phyloP scores from a whole-genome alignment of 2,888 invertebrate species.

The Drosophila planitibia region DNA sequence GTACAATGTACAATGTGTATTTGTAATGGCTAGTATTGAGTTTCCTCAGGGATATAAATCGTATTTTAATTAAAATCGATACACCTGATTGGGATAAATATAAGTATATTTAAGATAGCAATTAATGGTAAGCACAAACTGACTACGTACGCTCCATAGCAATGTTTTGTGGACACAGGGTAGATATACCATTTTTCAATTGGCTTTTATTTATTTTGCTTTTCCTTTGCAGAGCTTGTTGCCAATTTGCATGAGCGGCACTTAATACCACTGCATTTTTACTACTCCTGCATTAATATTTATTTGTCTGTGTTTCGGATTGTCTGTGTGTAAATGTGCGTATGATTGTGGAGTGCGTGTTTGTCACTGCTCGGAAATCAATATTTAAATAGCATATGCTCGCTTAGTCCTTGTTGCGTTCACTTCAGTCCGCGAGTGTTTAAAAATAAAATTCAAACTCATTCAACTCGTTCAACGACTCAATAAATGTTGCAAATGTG shows the following conservation, averaged over 20 bases:
- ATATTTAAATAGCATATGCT: slow-evolving; percentile 75
- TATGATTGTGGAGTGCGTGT: slow-evolving; percentile 35
- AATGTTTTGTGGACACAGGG: not conserved
- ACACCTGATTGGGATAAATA: not conserved
- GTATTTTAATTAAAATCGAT: not conserved
- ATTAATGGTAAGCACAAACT: not conserved
- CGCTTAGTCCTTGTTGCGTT: slow-evolving; percentile 68
- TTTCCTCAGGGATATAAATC: not conserved
- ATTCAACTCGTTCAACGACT: slow-evolving; percentile 82
- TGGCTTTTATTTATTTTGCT: slow-evolving; percentile 27
- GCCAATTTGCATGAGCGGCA: slow-evolving; percentile 50
- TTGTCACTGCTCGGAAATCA: slow-evolving; percentile 71
- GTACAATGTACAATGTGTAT: not conserved
- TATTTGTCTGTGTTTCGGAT: not conserved
- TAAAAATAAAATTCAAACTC: slow-evolving; percentile 80
- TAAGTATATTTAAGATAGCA: not conserved
- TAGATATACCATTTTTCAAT: slow-evolving; percentile 55
- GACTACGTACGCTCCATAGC: not conserved
- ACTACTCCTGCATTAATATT: not conserved
- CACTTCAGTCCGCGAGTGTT: slow-evolving; percentile 55
- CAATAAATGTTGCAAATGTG: slow-evolving; percentile 81
- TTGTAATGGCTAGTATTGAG: not conserved
- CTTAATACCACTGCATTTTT: slow-evolving; percentile 13
- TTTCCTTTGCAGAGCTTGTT: slow-evolving; percentile 26
- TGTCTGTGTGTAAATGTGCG: slow-evolving; percentile 8